phyloP scores from a whole-genome alignment of 2,888 invertebrate species.

The Marasmarcha lunaedactyla region DNA sequence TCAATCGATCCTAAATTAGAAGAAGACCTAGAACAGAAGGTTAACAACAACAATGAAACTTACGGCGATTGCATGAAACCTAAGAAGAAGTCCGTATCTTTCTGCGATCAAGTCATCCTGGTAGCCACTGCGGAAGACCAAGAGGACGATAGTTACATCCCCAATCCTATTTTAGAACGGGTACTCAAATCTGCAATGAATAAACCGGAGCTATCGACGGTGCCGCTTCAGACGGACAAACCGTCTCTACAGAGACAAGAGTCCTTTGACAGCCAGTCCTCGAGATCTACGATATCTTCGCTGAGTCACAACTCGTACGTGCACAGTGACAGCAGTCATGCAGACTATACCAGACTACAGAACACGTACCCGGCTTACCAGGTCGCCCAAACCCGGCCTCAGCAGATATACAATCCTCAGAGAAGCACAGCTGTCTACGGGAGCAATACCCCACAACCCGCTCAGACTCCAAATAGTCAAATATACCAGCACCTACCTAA shows the following conservation, averaged over 20 bases:
- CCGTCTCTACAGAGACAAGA: slow-evolving; percentile 58
- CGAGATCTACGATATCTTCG: slow-evolving; percentile 61
- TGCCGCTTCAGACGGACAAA: slow-evolving; percentile 59
- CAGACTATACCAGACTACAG: slow-evolving; percentile 49
- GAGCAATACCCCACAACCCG: slow-evolving; percentile 33
- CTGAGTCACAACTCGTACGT: slow-evolving; percentile 51
- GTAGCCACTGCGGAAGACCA: slow-evolving; percentile 94
- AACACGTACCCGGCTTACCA: slow-evolving; percentile 48
- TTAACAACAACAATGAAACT: slow-evolving; percentile 27
- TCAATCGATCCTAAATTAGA: slow-evolving; percentile 56
- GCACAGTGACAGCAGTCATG: slow-evolving; percentile 37
- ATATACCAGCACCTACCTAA: slow-evolving; percentile 48
- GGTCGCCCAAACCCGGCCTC: slow-evolving; percentile 39
- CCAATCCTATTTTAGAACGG: slow-evolving; percentile 89
- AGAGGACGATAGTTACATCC: slow-evolving; percentile 90
- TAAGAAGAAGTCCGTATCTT: slow-evolving; percentile 94
- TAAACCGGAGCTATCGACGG: slow-evolving; percentile 74
- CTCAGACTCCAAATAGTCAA: slow-evolving; percentile 34
- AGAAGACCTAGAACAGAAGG: slow-evolving; percentile 43
- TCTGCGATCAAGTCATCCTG: slow-evolving; percentile 93
- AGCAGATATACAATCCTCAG: slow-evolving; percentile 43
- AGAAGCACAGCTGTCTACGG: slow-evolving; percentile 42
- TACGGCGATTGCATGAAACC: slow-evolving; percentile 70
- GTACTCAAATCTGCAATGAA: slow-evolving; percentile 86
- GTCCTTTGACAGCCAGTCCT: slow-evolving; percentile 64